Conservation (phyloP, 2,888 invertebrate species). For the Hirtodrosophila cameraria region DNA sequence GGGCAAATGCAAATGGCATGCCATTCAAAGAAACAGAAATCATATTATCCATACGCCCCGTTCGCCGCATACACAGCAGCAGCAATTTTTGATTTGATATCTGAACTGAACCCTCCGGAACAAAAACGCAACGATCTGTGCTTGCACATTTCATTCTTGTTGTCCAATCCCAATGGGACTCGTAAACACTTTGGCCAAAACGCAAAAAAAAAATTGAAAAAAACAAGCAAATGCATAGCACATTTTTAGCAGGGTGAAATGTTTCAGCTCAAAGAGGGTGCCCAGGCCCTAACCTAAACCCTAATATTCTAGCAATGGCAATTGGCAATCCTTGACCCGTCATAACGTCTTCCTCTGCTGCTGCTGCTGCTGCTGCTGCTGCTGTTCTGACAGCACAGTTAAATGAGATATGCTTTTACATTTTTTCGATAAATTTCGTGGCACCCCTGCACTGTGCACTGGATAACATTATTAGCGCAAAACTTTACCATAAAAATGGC, state of each 20-base stretch:
- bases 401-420: constrained; percentile 69
- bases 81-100: constrained; percentile 62
- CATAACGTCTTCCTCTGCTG: constrained; percentile 64
- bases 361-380: constrained; percentile 22
- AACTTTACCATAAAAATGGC: constrained; percentile 64
- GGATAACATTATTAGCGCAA: constrained; percentile 67
- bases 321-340: constrained; percentile 79
- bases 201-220: constrained; percentile 13
- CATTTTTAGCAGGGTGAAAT: constrained; percentile 19
- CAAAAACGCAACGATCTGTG: constrained; percentile 50
- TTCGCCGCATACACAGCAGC: constrained; percentile 2
- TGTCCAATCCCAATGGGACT: constrained; percentile 60
- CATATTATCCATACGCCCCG: constrained; percentile 53
- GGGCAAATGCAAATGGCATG: constrained; percentile 56
- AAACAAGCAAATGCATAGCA: constrained; percentile 28
- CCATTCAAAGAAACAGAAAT: constrained; percentile 57
- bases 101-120: constrained; percentile 24
- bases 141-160: constrained; percentile 58
- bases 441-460: constrained; percentile 32
- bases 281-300: neutral
- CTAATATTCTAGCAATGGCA: constrained; percentile 27
- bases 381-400: constrained; percentile 54
- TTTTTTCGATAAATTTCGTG: constrained; percentile 59
- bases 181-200: constrained; percentile 61
- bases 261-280: constrained; percentile 24